Evolutionary conservation across 2,113 vertebrate genomes (phyloP).

Genomic region (Tonatia bakeri): DNA sequence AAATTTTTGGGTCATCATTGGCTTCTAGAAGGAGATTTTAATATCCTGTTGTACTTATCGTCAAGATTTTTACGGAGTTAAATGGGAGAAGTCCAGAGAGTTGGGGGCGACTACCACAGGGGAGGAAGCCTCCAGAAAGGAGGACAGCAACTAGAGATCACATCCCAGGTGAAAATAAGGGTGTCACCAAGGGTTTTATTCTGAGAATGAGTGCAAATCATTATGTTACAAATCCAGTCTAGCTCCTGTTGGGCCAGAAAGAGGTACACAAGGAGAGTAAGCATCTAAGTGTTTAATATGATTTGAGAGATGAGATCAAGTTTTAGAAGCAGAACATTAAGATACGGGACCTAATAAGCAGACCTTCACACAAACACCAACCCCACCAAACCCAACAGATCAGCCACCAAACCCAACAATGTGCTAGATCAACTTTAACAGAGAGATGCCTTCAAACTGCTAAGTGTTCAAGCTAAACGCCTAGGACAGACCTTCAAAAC

Average conservation of each 20-base stretch:
- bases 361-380: not conserved
- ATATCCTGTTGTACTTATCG: not conserved
- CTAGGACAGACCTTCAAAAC: not conserved
- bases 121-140: not conserved
- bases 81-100: not conserved
- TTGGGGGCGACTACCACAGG: not conserved
- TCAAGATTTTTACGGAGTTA: not conserved
- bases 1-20: not conserved
- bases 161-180: not conserved
- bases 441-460: not conserved
- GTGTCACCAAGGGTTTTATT: not conserved
- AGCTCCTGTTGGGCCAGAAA: not conserved
- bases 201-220: not conserved
- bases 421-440: not conserved
- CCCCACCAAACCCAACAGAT: no score
- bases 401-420: not conserved
- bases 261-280: not conserved
- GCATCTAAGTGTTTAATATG: not conserved
- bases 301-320: not conserved
- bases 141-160: not conserved
- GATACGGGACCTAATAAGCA: not conserved
- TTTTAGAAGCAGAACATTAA: not conserved
- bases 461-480: not conserved
- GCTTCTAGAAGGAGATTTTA: not conserved
- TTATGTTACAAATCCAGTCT: not conserved